Evolutionary conservation across 2,888 invertebrate genomes (phyloP).

Genomic region (Tortrix viridana): DNA sequence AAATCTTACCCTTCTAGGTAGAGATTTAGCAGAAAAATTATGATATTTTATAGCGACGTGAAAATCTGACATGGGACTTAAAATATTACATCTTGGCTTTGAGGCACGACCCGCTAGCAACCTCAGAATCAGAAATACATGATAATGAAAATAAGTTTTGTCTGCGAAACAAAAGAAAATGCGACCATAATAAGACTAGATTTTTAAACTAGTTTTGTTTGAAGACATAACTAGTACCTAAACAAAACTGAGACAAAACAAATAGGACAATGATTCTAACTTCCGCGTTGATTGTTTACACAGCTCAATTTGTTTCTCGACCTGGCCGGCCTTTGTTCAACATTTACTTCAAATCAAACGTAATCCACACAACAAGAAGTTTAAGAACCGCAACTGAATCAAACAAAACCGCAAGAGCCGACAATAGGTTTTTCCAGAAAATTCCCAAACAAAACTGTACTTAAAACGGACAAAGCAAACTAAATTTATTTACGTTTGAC

Average conservation of each 20-base stretch:
- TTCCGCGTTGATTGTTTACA: no score
- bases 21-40: conserved; percentile 35
- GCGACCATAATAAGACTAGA: no score
- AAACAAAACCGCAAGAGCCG: conserved; percentile 30
- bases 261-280: not conserved
- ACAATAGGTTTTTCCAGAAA: conserved; percentile 17
- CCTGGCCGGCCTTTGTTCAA: conserved; percentile 1
- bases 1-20: conserved; percentile 68
- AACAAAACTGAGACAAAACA: no score
- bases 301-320: not conserved
- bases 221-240: no score
- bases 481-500: conserved; percentile 38
- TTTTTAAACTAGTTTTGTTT: no score
- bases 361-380: conserved; percentile 12
- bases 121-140: no score
- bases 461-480: conserved; percentile 35
- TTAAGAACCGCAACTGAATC: conserved; percentile 12
- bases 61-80: conserved; percentile 15
- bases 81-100: not conserved
- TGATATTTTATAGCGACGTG: conserved; percentile 27
- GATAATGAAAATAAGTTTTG: no score
- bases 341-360: conserved; percentile 18
- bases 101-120: not conserved
- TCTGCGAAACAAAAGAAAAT: no score
- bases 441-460: conserved; percentile 36